Conservation (phyloP, 2,797 vertebrate species). For the Rhinogobio ventralis region DNA sequence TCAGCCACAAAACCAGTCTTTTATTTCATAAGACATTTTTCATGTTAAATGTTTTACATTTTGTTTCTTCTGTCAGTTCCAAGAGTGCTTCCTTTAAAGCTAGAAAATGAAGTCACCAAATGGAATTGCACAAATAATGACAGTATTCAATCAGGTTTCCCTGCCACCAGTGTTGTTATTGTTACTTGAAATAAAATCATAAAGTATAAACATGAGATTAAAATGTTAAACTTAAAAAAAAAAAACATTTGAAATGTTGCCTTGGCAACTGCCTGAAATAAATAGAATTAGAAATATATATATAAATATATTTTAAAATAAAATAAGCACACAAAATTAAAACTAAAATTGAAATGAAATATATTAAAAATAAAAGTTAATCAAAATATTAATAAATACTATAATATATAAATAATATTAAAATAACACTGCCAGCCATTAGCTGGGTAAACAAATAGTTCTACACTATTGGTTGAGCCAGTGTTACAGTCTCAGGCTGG, state of each 20-base stretch:
- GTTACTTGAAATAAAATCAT: background rate
- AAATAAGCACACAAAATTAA: background rate
- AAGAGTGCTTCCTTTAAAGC: background rate
- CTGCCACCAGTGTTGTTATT: background rate
- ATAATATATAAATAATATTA: background rate
- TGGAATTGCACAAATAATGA: background rate
- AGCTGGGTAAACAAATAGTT: background rate
- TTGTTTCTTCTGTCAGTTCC: slow-evolving; percentile 6
- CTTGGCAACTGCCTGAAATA: background rate
- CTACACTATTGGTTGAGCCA: background rate
- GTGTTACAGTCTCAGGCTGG: background rate
- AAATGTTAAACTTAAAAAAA: too few species aligned
- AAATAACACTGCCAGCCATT: background rate
- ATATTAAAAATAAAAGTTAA: background rate
- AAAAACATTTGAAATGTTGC: background rate
- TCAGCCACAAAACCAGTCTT: background rate
- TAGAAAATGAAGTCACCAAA: background rate
- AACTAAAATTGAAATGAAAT: background rate
- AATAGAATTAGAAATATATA: background rate
- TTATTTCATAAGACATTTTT: slow-evolving; percentile 12
- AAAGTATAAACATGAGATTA: background rate
- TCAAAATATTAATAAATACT: background rate
- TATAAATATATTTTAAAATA: background rate
- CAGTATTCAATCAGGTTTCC: background rate
- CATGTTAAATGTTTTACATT: background rate